Conservation (phyloP, 1,140 invertebrate genomes). For the Teleopsis dalmanni region DNA sequence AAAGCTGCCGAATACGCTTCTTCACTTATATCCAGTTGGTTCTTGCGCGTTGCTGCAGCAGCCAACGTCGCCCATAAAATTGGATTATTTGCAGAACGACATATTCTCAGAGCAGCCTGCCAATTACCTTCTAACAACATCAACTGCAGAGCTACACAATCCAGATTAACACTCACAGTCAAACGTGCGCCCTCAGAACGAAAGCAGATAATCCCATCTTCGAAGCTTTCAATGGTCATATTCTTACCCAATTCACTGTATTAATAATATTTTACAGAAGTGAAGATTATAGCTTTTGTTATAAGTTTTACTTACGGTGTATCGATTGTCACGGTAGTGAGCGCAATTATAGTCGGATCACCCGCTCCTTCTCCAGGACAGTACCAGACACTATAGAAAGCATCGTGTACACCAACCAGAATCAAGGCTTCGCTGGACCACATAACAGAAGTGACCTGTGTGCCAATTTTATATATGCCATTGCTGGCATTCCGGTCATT, state of each 20-base stretch:
- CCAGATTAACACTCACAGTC: slow-evolving; percentile 32
- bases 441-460: slow-evolving; percentile 67
- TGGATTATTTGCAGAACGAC: slow-evolving; percentile 53
- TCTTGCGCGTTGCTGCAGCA: slow-evolving; percentile 68
- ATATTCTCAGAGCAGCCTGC: slow-evolving; percentile 37
- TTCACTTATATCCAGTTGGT: slow-evolving; percentile 75
- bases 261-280: slow-evolving; percentile 13
- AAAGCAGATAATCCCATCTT: slow-evolving; percentile 53
- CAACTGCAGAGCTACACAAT: slow-evolving; percentile 37
- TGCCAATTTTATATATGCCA: slow-evolving; percentile 61
- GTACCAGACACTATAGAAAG: slow-evolving; percentile 76
- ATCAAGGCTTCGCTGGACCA: slow-evolving; percentile 83
- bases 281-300: neutral
- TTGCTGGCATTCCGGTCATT: slow-evolving; percentile 41
- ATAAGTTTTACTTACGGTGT: slow-evolving; percentile 53
- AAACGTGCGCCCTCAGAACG: slow-evolving; percentile 34
- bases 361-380: slow-evolving; percentile 69
- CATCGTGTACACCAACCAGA: slow-evolving; percentile 74
- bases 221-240: slow-evolving; percentile 70
- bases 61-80: slow-evolving; percentile 82
- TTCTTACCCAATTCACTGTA: slow-evolving; percentile 50
- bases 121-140: slow-evolving; percentile 35
- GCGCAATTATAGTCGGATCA: slow-evolving; percentile 60
- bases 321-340: slow-evolving; percentile 47
- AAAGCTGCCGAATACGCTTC: slow-evolving; percentile 85